phyloP scores from a whole-genome alignment of 2,888 invertebrate species.

The Nemoura dubitans region DNA sequence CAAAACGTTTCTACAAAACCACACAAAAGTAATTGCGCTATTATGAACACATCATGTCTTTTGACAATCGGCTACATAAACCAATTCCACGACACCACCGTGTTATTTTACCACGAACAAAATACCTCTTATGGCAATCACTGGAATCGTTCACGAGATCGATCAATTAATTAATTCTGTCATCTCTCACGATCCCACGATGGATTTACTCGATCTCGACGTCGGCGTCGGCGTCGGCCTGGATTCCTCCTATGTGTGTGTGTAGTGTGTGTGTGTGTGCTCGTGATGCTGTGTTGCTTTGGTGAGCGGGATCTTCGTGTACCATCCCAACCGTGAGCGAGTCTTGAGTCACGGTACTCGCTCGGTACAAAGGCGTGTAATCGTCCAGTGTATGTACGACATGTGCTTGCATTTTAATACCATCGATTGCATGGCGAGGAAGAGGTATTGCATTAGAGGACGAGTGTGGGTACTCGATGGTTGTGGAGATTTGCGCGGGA shows the following conservation, averaged over 20 bases:
- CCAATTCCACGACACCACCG: not conserved
- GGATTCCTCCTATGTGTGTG: not conserved
- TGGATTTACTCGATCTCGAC: not conserved
- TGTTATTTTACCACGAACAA: not conserved
- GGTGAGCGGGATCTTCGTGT: not conserved
- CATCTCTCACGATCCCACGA: not conserved
- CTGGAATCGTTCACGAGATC: constrained; percentile 19
- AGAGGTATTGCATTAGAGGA: too few species aligned
- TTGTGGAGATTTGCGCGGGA: too few species aligned
- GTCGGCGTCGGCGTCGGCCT: not conserved
- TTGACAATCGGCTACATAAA: not conserved
- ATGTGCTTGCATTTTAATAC: not conserved
- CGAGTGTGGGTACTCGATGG: too few species aligned
- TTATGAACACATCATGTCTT: not conserved
- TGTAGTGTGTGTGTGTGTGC: too few species aligned
- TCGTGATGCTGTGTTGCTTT: too few species aligned
- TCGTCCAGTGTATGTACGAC: not conserved
- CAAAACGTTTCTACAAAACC: not conserved
- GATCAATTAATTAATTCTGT: constrained; percentile 16
- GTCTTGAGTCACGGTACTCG: not conserved
- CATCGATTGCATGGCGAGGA: not conserved
- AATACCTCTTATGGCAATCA: not conserved
- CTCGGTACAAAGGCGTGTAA: not conserved
- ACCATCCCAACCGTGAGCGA: not conserved
- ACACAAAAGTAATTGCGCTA: not conserved